Conservation (phyloP, 2,888 invertebrate species). For the Sphaerophoria rueppellii region DNA sequence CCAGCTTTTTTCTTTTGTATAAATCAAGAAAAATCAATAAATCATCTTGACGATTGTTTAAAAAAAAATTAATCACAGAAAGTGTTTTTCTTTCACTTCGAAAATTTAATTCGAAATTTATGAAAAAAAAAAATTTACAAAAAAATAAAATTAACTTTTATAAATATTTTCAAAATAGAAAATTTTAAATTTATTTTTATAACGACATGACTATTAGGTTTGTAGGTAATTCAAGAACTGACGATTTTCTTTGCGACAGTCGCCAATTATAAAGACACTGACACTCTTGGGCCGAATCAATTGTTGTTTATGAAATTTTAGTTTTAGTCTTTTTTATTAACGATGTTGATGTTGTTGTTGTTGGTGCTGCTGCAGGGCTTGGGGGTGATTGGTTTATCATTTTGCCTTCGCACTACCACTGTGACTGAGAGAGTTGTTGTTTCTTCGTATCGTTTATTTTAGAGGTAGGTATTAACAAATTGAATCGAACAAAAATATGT, state of each 20-base stretch:
- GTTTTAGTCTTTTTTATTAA: constrained; percentile 56
- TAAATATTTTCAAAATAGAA: constrained; percentile 8
- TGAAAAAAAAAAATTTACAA: constrained; percentile 16
- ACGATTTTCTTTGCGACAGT: constrained; percentile 39
- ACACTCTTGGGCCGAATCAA: constrained; percentile 62
- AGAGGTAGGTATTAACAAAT: constrained; percentile 2
- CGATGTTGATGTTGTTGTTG: constrained; percentile 18
- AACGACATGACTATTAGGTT: constrained; percentile 46
- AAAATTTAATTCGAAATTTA: constrained; percentile 32
- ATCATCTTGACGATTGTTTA: constrained; percentile 36
- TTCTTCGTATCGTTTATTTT: constrained; percentile 15
- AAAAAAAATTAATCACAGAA: constrained; percentile 51
- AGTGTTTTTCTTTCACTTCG: constrained; percentile 18
- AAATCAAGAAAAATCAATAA: constrained; percentile 62
- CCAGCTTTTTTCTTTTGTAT: constrained; percentile 42
- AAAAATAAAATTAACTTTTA: constrained; percentile 27
- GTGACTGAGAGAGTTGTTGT: not conserved
- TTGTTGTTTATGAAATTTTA: constrained; percentile 69
- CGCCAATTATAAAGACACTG: constrained; percentile 62
- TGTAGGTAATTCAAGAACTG: constrained; percentile 38
- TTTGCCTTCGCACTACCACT: constrained; percentile 48
- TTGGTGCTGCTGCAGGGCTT: constrained; percentile 17
- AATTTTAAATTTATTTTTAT: constrained; percentile 33
- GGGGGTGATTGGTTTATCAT: constrained; percentile 60
- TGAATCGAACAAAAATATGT: constrained; percentile 40